Evolutionary conservation across 2,113 vertebrate species (phyloP).

Genomic region (Chloebia gouldiae): DNA sequence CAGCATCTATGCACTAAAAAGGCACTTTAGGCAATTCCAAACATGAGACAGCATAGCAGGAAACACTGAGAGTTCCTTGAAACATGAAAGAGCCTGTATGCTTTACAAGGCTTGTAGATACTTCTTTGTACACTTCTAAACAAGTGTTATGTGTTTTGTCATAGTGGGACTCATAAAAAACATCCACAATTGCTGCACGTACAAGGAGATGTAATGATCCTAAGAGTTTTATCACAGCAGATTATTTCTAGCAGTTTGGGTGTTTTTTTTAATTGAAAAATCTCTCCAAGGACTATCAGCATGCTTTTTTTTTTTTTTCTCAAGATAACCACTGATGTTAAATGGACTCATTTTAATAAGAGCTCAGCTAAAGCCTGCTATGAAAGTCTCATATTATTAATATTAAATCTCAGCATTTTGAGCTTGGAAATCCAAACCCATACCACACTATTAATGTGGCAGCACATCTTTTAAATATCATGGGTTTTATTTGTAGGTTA

Average conservation of each 20-base stretch:
- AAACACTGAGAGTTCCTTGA: background rate
- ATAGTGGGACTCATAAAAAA: background rate
- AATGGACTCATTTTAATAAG: background rate
- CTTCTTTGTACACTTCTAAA: background rate
- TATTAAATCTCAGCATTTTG: background rate
- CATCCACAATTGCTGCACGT: background rate
- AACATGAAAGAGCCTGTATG: background rate
- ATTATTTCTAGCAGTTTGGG: background rate
- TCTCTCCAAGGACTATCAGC: background rate
- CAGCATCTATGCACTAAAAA: conserved; percentile 41
- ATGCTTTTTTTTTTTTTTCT: background rate
- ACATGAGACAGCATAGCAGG: conserved; percentile 20
- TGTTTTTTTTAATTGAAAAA: background rate
- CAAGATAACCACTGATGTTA: background rate
- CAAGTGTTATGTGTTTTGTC: background rate
- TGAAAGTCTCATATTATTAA: background rate
- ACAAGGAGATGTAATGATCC: background rate
- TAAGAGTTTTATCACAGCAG: background rate
- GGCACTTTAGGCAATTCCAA: conserved; percentile 35
- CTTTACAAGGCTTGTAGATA: background rate
- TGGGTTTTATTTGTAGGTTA: background rate
- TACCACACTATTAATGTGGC: background rate
- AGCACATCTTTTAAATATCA: background rate
- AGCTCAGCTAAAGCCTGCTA: background rate
- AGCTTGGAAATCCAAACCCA: background rate